These are phyloP conservation scores for Pachyseris speciosa DNA, from an alignment of 64 coral and sea anemone species.

Conservation along the genomic window DNA sequence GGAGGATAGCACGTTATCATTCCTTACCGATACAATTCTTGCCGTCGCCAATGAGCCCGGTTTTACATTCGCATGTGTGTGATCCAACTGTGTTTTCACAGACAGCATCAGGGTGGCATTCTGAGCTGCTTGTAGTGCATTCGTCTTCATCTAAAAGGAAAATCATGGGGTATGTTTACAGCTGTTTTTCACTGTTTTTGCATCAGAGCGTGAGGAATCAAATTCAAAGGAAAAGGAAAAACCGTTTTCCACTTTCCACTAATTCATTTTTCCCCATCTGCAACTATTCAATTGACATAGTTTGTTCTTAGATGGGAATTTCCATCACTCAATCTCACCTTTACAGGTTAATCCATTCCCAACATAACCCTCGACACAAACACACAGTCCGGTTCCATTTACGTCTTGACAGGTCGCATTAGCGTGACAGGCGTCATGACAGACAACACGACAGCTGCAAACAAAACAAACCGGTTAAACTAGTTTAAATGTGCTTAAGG, in stretches of 20 bases:
- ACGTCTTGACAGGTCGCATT: background rate
- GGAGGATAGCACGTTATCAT: too few species aligned
- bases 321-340: too few species aligned
- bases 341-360: background rate
- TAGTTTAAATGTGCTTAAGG: background rate
- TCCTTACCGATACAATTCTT: too few species aligned
- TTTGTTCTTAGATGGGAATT: too few species aligned
- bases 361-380: background rate
- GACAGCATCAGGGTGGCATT: constrained; percentile 17
- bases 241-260: background rate
- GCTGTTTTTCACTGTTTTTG: too few species aligned
- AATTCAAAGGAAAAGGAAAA: too few species aligned
- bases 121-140: constrained; percentile 4
- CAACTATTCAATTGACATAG: too few species aligned
- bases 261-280: too few species aligned
- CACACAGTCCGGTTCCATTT: background rate
- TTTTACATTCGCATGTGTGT: constrained; percentile 28
- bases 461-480: background rate
- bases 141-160: constrained; percentile 59
- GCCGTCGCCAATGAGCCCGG: constrained; percentile 60
- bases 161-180: background rate
- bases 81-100: constrained; percentile 59
- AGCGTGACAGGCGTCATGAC: background rate
- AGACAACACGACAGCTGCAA: background rate
- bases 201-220: too few species aligned